Percentiles rank a stretch among this genome's conserved stretches.
Evolutionary conservation across 2,113 vertebrate genomes (phyloP).

Genomic region (Oreochromis aureus): DNA sequence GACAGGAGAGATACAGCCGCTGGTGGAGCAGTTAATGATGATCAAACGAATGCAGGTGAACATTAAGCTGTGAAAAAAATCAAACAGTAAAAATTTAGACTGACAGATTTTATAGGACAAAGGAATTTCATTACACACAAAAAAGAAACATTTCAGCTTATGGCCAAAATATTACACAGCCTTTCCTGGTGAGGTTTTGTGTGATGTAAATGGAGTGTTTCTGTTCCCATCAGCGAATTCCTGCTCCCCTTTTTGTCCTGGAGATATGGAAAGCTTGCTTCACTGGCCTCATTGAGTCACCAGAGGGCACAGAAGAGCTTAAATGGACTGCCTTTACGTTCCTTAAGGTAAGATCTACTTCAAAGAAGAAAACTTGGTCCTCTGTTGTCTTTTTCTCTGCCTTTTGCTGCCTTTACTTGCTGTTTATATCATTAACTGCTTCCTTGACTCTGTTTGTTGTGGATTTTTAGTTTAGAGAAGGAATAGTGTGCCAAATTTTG

Average conservation of each 20-base stretch:
- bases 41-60: constrained; percentile 97
- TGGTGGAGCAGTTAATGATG: constrained; percentile 98
- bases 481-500: not conserved
- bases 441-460: not conserved
- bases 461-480: not conserved
- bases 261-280: constrained; percentile 99
- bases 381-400: not conserved
- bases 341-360: constrained; percentile 79
- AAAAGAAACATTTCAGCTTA: not conserved
- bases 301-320: constrained; percentile 94
- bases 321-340: constrained; percentile 99
- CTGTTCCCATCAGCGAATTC: constrained; percentile 77
- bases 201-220: not conserved
- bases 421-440: not conserved
- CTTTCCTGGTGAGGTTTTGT: not conserved
- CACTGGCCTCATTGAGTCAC: constrained; percentile 95
- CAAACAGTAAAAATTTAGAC: not conserved
- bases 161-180: not conserved
- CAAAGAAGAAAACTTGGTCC: not conserved
- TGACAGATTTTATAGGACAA: not conserved
- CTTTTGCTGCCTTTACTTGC: not conserved
- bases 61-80: not conserved
- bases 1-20: constrained; percentile 87
- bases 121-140: not conserved
- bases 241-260: constrained; percentile 85